phyloP scores from a whole-genome alignment of 1,140 invertebrate genomes.

The Cherax destructor region DNA sequence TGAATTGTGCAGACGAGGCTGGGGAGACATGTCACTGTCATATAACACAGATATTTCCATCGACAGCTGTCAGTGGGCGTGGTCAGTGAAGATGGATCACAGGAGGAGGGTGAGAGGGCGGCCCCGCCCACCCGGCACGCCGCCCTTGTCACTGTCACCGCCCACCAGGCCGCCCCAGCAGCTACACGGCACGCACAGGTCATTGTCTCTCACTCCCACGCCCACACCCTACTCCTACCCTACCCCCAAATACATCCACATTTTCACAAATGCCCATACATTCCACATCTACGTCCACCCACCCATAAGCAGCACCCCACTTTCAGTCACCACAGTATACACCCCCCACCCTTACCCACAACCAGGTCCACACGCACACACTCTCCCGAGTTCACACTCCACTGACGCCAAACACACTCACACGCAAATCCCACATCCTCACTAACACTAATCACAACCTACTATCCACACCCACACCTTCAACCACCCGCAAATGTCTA shows the following conservation, averaged over 20 bases:
- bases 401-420: no score
- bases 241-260: background rate
- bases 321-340: no score
- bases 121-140: slow-evolving; percentile 10
- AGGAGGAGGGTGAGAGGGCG: background rate
- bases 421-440: no score
- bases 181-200: slow-evolving; percentile 59
- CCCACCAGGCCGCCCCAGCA: slow-evolving; percentile 44
- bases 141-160: slow-evolving; percentile 48
- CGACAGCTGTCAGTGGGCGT: slow-evolving; percentile 42
- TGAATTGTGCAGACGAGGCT: no score
- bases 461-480: no score
- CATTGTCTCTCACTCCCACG: background rate
- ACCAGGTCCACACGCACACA: no score
- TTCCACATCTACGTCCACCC: background rate
- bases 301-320: background rate
- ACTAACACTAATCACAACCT: no score
- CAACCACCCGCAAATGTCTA: no score
- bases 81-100: slow-evolving; percentile 7
- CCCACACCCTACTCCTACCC: background rate
- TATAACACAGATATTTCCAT: background rate
- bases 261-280: background rate
- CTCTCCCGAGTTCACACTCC: no score
- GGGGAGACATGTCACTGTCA: no score
- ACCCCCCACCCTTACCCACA: no score